Evolutionary conservation across 2,888 invertebrate genomes (phyloP).

Genomic region (Oeneis ivallda): DNA sequence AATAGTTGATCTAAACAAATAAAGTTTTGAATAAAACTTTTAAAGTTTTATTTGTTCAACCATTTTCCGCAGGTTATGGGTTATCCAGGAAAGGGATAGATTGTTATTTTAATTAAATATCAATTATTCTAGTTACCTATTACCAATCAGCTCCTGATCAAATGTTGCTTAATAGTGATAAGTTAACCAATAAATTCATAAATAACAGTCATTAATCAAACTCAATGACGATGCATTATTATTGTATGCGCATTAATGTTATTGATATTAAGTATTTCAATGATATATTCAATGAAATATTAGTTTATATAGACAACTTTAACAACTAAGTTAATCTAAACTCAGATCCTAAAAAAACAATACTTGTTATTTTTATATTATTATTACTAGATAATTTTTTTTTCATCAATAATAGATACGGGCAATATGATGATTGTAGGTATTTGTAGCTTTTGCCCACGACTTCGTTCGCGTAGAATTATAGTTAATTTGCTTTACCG

Average conservation of each 20-base stretch:
- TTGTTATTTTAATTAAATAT: background rate
- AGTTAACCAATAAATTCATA: constrained; percentile 1
- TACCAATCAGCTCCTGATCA: background rate
- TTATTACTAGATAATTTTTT: no score
- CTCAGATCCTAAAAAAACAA: no score
- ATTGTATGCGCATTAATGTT: background rate
- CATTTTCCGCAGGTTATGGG: background rate
- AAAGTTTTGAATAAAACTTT: no score
- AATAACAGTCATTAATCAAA: constrained; percentile 9
- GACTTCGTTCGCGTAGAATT: no score
- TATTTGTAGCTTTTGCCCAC: no score
- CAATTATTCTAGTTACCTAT: background rate
- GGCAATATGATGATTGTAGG: no score
- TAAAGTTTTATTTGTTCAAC: no score
- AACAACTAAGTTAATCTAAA: no score
- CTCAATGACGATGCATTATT: background rate
- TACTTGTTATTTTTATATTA: no score
- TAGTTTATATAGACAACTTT: background rate
- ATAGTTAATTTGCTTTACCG: no score
- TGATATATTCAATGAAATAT: background rate
- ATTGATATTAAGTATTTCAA: constrained; percentile 12
- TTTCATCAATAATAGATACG: no score
- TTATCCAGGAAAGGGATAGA: background rate
- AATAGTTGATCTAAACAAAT: no score
- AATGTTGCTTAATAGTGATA: constrained; percentile 6